phyloP scores from a whole-genome alignment of 2,888 invertebrate genomes.

The Antitype chi region DNA sequence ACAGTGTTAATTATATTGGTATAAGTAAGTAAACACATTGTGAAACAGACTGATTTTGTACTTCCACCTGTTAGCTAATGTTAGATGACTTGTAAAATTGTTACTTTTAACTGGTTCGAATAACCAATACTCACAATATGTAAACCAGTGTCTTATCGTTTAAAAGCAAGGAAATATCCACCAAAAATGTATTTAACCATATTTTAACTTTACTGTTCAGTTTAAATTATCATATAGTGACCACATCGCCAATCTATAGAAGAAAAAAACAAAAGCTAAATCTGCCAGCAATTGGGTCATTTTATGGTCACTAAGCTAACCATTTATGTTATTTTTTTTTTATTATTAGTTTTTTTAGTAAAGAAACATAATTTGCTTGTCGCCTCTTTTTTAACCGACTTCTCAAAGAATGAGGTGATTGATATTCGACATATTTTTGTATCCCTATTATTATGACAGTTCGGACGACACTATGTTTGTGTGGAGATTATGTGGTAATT shows the following conservation, averaged over 20 bases:
- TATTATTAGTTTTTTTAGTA: slow-evolving; percentile 34
- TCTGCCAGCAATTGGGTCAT: background rate
- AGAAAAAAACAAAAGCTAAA: background rate
- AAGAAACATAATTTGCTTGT: slow-evolving; percentile 35
- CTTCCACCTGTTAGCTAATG: slow-evolving; percentile 1
- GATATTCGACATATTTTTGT: slow-evolving; percentile 16
- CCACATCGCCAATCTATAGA: background rate
- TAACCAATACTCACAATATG: background rate
- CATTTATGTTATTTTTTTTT: slow-evolving; percentile 17
- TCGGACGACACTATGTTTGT: background rate
- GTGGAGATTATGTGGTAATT: slow-evolving; percentile 21
- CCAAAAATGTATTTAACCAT: slow-evolving; percentile 17
- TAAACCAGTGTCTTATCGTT: slow-evolving; percentile 2
- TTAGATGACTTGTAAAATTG: background rate
- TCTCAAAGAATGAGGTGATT: slow-evolving; percentile 11
- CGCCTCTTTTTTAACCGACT: slow-evolving; percentile 37
- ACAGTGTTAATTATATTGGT: background rate
- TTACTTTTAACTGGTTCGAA: background rate
- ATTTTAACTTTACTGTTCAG: background rate
- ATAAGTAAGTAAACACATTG: background rate
- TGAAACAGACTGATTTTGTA: slow-evolving; percentile 30
- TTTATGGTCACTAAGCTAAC: background rate
- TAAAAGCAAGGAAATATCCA: background rate
- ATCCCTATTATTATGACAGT: slow-evolving; percentile 9
- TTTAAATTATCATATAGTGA: background rate